phyloP scores from a whole-genome alignment of 2,797 vertebrate genomes.

The Natrix natrix region DNA sequence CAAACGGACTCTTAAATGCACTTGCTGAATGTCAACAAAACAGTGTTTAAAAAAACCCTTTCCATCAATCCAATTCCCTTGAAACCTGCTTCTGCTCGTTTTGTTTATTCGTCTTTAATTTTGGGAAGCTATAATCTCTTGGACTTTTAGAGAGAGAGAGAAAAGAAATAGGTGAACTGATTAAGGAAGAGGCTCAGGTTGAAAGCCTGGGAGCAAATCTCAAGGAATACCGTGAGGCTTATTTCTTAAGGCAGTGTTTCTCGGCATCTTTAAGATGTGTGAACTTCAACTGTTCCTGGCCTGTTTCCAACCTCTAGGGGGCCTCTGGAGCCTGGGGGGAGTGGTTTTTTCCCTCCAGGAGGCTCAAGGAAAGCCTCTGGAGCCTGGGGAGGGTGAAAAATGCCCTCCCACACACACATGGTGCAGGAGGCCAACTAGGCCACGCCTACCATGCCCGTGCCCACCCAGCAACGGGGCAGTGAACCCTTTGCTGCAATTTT shows the following conservation, averaged over 20 bases:
- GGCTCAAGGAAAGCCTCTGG: too few species aligned
- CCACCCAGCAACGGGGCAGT: too few species aligned
- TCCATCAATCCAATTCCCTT: neutral
- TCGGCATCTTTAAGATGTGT: neutral
- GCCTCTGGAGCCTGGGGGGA: too few species aligned
- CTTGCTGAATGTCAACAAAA: slow-evolving; percentile 40
- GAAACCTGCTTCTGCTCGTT: neutral
- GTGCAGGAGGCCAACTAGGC: too few species aligned
- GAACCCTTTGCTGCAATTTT: too few species aligned
- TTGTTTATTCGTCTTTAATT: neutral
- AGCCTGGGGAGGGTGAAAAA: too few species aligned
- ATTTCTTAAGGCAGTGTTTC: neutral
- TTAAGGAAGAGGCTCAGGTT: neutral
- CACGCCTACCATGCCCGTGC: too few species aligned
- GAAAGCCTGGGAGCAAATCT: neutral
- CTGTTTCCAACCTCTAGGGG: too few species aligned
- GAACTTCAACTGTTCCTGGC: neutral
- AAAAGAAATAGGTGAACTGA: neutral
- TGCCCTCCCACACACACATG: too few species aligned
- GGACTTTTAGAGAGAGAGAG: neutral
- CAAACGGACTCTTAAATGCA: slow-evolving; percentile 66
- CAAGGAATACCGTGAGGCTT: neutral
- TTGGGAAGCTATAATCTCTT: neutral
- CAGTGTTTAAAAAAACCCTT: neutral
- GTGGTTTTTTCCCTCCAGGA: too few species aligned